These are phyloP conservation scores for Tridacna crocea DNA, from an alignment of 2,888 invertebrate species.

Conservation along the genomic window DNA sequence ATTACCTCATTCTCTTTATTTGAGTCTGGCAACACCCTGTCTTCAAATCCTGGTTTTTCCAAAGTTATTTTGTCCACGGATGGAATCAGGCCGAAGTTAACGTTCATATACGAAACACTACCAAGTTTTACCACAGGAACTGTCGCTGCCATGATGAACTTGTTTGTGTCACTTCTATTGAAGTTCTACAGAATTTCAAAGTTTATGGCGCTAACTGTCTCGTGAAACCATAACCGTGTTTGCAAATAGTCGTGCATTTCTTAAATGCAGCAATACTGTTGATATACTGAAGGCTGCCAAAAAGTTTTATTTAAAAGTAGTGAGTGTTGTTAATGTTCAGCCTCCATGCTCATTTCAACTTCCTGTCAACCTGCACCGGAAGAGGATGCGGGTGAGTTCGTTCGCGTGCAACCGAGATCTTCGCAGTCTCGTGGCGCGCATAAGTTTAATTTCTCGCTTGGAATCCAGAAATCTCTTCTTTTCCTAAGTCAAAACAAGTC, in stretches of 20 bases:
- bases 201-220: too few species aligned
- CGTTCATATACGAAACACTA: background rate
- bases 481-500: background rate
- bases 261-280: too few species aligned
- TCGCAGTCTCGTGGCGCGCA: background rate
- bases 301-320: too few species aligned
- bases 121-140: background rate
- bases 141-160: background rate
- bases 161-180: background rate
- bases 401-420: background rate
- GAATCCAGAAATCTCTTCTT: background rate
- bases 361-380: slow-evolving; percentile 4
- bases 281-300: too few species aligned
- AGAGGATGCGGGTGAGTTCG: background rate
- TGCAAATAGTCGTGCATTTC: too few species aligned
- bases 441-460: background rate
- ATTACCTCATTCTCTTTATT: slow-evolving; percentile 25
- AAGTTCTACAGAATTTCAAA: background rate
- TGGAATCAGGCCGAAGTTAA: background rate
- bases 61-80: background rate
- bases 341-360: slow-evolving; percentile 1
- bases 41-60: background rate
- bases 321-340: too few species aligned
- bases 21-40: background rate
- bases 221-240: too few species aligned